phyloP scores from a whole-genome alignment of 2,888 invertebrate species.

The Harpagoxenus sublaevis region DNA sequence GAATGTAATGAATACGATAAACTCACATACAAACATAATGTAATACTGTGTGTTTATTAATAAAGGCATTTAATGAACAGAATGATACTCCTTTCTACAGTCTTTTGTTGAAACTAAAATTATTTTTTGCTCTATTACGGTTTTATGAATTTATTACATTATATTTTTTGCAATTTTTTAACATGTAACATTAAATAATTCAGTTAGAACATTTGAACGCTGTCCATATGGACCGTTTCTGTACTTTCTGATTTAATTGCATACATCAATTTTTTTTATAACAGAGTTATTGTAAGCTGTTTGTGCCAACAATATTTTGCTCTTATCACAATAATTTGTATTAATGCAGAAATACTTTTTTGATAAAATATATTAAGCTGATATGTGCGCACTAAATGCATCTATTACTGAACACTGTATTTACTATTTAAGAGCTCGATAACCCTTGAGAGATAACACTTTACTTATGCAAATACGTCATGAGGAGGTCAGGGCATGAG shows the following conservation, averaged over 20 bases:
- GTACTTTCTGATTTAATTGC: too few species aligned
- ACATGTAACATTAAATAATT: too few species aligned
- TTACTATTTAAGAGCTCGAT: constrained; percentile 27
- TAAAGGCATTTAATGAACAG: background rate
- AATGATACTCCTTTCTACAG: too few species aligned
- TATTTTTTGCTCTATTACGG: background rate
- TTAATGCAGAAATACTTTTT: background rate
- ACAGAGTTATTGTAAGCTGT: background rate
- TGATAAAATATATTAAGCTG: background rate
- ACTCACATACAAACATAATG: background rate
- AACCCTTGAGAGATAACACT: constrained; percentile 43
- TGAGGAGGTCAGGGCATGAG: background rate
- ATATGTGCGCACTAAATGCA: background rate
- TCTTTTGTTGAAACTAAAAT: background rate
- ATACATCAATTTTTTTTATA: background rate
- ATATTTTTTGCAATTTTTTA: background rate
- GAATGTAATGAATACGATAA: background rate
- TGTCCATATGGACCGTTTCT: too few species aligned
- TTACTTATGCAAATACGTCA: background rate
- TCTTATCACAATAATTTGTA: background rate
- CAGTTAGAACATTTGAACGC: too few species aligned
- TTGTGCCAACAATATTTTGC: constrained; percentile 14
- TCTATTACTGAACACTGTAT: background rate
- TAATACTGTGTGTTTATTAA: constrained; percentile 2
- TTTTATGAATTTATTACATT: background rate